These are phyloP conservation scores for Nemurella pictetii DNA, from an alignment of 2,888 invertebrate genomes.

Conservation along the genomic window DNA sequence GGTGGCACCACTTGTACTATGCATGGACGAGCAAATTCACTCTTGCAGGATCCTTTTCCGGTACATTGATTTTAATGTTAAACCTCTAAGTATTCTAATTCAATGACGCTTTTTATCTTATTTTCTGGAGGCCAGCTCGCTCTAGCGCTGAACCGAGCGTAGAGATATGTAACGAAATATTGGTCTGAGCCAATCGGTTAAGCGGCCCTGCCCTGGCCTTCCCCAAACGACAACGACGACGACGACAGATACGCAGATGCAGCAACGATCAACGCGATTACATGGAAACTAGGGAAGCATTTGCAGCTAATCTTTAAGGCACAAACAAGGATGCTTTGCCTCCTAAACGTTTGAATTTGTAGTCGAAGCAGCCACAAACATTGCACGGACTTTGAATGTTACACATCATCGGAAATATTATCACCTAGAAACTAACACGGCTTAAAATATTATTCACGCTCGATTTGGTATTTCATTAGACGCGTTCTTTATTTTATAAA, in stretches of 20 bases:
- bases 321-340: conserved; percentile 44
- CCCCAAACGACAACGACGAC: neutral
- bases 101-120: neutral
- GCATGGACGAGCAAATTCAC: neutral
- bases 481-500: neutral
- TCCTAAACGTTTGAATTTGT: conserved; percentile 32
- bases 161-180: neutral
- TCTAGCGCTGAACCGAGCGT: neutral
- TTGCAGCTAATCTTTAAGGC: conserved; percentile 44
- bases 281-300: conserved; percentile 42
- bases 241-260: too few relatives aligned
- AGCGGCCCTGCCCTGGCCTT: neutral
- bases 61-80: neutral
- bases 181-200: neutral
- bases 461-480: neutral
- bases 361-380: conserved; percentile 39
- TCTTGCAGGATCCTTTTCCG: neutral
- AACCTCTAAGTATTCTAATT: neutral
- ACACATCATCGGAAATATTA: neutral
- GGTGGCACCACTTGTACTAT: neutral
- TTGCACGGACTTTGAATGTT: neutral
- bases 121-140: neutral
- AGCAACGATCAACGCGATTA: neutral
- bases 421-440: conserved; percentile 3
- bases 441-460: neutral